Base-by-base conservation (phyloP, 2,797 vertebrate genomes). In the Falco biarmicus region DNA sequence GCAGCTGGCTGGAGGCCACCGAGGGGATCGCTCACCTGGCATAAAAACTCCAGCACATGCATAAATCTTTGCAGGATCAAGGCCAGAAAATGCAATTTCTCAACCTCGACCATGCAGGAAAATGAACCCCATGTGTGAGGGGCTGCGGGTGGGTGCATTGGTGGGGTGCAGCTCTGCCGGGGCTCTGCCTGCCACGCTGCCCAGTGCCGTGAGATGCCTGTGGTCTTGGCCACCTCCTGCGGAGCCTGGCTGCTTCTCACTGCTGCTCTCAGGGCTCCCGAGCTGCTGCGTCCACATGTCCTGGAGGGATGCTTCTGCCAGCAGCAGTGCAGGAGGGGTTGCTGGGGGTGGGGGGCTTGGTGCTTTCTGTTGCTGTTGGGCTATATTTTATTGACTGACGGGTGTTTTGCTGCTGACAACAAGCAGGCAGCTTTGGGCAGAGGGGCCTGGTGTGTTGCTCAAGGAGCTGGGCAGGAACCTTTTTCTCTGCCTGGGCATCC, bases 221-320 rank as follows among this genome's bases (percentile, higher is more conserved):
- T 7, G 5, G 19, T 6, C 45, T 9, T 1, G 54, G 54, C 29
- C 25, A 11, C 43, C 50, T 57, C 60, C 34, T 3, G 29, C 0
- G 2, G 29, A 28, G 25, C 79, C 56, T 25, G 4, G 5, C 45
- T 19, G 6, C 66, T 48, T 31, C 47, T 11, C 3, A 13, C 80
- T 45, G 56, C 37, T 1, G 2, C 37, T 37, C 19, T 11, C 3
- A 1, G 15, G 37, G 45, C 25, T 51, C 25, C 56, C 1, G 3
- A 51, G 47, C 34, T 26, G 74, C 74, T 3, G 1, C 5, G 3
- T 37, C 57, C 48, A 0, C 2, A 10, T 1, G 3, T 7, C 29
- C 75, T 5, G 31, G 31, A 14, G 20, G 43, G 75, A 43, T 1
- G 5, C 31, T 71, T 41, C 41, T 34, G 84, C 13, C 41, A 22